Evolutionary conservation across 2,113 vertebrate genomes (phyloP), one percentile per base, ranked within the genome.

Genomic region (Myxocyprinus asiaticus): DNA sequence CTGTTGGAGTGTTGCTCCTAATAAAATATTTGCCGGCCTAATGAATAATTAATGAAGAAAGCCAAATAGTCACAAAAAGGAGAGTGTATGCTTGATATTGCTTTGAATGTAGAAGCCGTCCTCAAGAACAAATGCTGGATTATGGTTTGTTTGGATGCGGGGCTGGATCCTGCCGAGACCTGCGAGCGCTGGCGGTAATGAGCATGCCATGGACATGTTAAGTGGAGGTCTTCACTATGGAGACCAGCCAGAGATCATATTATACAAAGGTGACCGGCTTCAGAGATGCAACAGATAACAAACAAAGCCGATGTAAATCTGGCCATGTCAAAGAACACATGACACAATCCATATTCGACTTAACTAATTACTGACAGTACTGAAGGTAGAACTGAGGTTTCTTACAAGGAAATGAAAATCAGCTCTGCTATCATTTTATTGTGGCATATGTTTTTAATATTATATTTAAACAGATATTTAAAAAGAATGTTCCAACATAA

Each of bases 81-180:
- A 43, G 76, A 42, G 86, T 82, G 86, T 88, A 88, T 88, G 89
- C 87, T 91, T 90, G 88, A 92, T 91, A 92, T 92, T 92, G 90
- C 87, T 91, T 88, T 91, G 89, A 91, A 91, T 88, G 81, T 86
- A 90, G 89, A 91, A 92, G 91, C 88, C 88, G 86, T 90, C 87
- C 86, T 83, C 85, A 86, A 89, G 88, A 92, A 92, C 90, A 91
- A 93, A 92, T 89, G 91, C 90, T 89, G 91, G 87, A 91, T 92
- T 91, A 90, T 89, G 87, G 90, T 78, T 80, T 78, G 70, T 87
- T 86, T 86, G 78, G 83, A 80, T 73, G 88, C 87, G 76, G 86
- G 86, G 84, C 90, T 89, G 86, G 84, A 91, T 33, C 11, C 58
- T 53, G 86, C 86, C 81, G 86, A 33, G 22, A 33, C 22, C 22